Evolutionary conservation across 2,888 invertebrate species (phyloP).

Genomic region (Bhutanitis thaidina): DNA sequence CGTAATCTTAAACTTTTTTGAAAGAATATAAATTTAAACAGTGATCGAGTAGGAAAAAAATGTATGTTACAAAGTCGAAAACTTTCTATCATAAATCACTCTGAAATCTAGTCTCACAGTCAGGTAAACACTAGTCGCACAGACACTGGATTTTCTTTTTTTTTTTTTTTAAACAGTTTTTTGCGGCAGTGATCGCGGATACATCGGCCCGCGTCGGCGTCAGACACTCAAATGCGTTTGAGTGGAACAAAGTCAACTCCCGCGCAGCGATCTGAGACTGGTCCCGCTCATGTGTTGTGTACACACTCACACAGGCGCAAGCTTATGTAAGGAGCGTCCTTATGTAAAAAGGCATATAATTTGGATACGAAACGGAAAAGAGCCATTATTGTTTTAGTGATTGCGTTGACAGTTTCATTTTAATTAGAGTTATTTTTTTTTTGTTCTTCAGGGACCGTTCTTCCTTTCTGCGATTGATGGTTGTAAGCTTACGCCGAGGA

Average conservation of each 20-base stretch:
- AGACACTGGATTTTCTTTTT: conserved; percentile 37
- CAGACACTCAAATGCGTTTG: conserved; percentile 69
- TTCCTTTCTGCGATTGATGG: background rate
- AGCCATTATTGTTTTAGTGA: conserved; percentile 51
- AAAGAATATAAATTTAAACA: conserved; percentile 2
- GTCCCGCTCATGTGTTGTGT: conserved; percentile 29
- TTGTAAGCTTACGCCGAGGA: too few species aligned
- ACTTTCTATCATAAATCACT: conserved; percentile 24
- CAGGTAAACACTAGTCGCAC: conserved; percentile 28
- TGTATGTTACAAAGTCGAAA: conserved; percentile 8
- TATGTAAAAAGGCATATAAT: conserved; percentile 61
- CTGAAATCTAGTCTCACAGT: conserved; percentile 25
- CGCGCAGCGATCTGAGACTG: conserved; percentile 56
- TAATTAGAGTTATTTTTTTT: background rate
- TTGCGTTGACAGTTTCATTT: conserved; percentile 35
- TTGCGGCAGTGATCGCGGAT: conserved; percentile 31
- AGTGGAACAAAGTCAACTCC: conserved; percentile 70
- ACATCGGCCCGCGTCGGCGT: conserved; percentile 48
- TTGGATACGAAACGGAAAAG: conserved; percentile 65
- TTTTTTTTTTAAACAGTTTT: conserved; percentile 4
- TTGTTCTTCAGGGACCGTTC: background rate
- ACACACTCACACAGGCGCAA: conserved; percentile 38
- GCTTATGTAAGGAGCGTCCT: conserved; percentile 51
- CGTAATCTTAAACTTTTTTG: conserved; percentile 21
- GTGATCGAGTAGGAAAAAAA: background rate